phyloP scores from a whole-genome alignment of 2,797 vertebrate genomes.

The Serranus cabrilla region DNA sequence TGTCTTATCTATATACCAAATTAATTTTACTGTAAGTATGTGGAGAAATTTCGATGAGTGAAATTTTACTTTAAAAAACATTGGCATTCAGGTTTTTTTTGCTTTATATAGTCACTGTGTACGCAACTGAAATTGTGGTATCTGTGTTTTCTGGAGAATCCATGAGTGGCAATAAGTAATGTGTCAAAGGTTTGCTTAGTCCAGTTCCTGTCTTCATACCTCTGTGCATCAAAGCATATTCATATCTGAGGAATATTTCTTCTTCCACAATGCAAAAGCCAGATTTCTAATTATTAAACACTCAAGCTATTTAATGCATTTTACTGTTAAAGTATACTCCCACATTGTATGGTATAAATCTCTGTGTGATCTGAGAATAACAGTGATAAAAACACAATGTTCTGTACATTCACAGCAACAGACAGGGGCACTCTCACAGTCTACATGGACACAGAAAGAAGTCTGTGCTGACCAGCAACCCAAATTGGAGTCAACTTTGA shows the following conservation, averaged over 20 bases:
- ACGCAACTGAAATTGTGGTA: background rate
- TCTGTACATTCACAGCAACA: constrained; percentile 15
- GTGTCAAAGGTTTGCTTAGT: background rate
- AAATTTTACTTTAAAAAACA: background rate
- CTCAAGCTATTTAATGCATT: background rate
- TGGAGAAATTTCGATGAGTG: background rate
- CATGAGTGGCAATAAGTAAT: background rate
- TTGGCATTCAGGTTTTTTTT: background rate
- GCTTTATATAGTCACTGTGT: background rate
- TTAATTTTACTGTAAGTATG: background rate
- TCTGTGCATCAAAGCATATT: background rate
- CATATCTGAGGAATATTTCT: background rate
- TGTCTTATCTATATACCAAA: background rate
- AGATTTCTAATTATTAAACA: background rate
- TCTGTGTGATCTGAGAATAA: background rate
- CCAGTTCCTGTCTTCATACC: background rate
- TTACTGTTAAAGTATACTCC: background rate
- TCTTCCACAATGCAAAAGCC: background rate
- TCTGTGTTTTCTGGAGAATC: background rate
- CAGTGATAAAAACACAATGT: constrained; percentile 21
- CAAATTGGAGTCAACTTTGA: constrained; percentile 78
- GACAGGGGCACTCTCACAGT: constrained; percentile 34
- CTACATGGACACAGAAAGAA: constrained; percentile 44
- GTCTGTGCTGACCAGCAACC: constrained; percentile 50
- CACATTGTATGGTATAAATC: background rate